Percentiles rank a stretch among this genome's conserved stretches.
phyloP scores from a whole-genome alignment of 2,888 invertebrate genomes.

The Hecatera dysodea region DNA sequence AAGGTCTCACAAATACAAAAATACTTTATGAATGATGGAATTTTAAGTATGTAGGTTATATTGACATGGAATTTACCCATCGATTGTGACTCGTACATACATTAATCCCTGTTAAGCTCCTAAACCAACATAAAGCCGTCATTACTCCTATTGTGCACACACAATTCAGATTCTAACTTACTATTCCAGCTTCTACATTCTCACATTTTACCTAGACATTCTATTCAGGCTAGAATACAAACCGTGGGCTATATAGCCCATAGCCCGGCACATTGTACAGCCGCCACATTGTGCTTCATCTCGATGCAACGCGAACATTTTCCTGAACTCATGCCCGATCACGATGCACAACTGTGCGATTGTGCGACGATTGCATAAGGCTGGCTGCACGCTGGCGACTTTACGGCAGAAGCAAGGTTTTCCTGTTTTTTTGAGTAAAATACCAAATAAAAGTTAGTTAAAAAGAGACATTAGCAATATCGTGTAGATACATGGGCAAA shows the following conservation, averaged over 20 bases:
- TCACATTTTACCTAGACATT: slow-evolving; percentile 34
- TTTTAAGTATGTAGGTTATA: too few relatives aligned
- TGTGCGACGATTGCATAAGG: slow-evolving; percentile 72
- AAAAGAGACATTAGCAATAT: too few relatives aligned
- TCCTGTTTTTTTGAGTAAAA: not conserved
- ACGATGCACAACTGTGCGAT: slow-evolving; percentile 74
- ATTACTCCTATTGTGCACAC: slow-evolving; percentile 41
- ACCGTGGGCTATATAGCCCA: slow-evolving; percentile 9
- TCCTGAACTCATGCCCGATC: slow-evolving; percentile 73
- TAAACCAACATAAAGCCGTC: slow-evolving; percentile 18
- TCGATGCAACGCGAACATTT: slow-evolving; percentile 65
- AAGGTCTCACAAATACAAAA: too few relatives aligned
- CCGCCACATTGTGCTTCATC: slow-evolving; percentile 50
- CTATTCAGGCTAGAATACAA: slow-evolving; percentile 45
- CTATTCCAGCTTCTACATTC: slow-evolving; percentile 40
- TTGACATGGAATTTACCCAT: too few relatives aligned
- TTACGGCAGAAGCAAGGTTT: not conserved
- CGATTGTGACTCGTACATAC: not conserved
- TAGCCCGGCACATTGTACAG: slow-evolving; percentile 29
- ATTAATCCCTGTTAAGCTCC: not conserved
- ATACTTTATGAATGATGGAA: too few relatives aligned
- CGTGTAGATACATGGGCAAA: not conserved
- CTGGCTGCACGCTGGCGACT: slow-evolving; percentile 42
- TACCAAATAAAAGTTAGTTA: not conserved
- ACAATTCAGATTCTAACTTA: slow-evolving; percentile 46